Conservation (phyloP, 1,140 invertebrate species). For the Leptonema lineaticorne region DNA sequence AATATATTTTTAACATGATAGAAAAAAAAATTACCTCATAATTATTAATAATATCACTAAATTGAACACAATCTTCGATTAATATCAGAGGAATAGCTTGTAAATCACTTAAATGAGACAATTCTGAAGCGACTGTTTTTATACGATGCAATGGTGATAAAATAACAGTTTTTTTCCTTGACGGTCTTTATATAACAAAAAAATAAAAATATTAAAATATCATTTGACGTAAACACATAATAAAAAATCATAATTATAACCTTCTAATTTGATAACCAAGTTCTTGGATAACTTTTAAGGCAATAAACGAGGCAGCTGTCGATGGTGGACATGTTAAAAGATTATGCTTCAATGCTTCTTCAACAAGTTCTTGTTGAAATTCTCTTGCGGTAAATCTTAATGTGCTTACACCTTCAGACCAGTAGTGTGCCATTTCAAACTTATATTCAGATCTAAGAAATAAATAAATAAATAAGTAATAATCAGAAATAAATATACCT, state of each 20-base stretch:
- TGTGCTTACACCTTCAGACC: constrained; percentile 52
- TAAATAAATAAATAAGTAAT: not conserved
- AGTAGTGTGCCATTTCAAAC: constrained; percentile 42
- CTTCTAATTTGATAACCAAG: constrained; percentile 58
- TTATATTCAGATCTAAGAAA: not conserved
- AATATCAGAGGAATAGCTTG: constrained; percentile 43
- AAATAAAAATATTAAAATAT: not conserved
- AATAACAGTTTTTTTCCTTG: constrained; percentile 26
- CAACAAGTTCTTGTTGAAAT: constrained; percentile 80
- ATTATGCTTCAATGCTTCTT: constrained; percentile 75
- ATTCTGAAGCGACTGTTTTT: constrained; percentile 36
- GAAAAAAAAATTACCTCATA: constrained; percentile 5
- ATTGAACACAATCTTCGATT: not conserved
- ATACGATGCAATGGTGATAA: constrained; percentile 42
- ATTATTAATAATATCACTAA: not conserved
- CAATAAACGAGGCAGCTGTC: constrained; percentile 80
- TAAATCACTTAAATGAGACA: constrained; percentile 45
- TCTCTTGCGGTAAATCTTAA: constrained; percentile 70
- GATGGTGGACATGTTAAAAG: constrained; percentile 84
- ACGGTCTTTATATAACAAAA: constrained; percentile 25
- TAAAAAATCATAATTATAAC: constrained; percentile 29
- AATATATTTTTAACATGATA: not conserved
- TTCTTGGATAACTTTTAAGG: constrained; percentile 84
- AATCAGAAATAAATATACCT: not conserved
- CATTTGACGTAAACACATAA: not conserved